A percentile compares a stretch with the other conserved stretches of the same genome.
Conservation (phyloP, 2,113 vertebrate genomes). For the Forbesichthys papilliferus region DNA sequence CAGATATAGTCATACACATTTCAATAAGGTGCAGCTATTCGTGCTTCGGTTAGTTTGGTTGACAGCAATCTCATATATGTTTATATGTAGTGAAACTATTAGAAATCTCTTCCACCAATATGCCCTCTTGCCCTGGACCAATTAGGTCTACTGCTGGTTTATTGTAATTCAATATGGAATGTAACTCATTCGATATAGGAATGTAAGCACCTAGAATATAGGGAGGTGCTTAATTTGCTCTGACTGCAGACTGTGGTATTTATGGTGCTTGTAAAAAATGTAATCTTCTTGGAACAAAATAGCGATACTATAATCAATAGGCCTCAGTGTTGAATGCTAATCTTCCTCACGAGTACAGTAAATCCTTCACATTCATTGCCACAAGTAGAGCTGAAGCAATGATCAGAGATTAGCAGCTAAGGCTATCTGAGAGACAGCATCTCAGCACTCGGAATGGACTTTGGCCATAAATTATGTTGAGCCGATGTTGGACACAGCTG, state of each 20-base stretch:
- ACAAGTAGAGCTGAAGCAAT: slow-evolving; percentile 26
- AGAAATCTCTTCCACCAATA: too few species aligned
- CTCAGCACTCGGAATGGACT: slow-evolving; percentile 22
- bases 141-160: not conserved
- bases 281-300: slow-evolving; percentile 45
- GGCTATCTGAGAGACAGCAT: slow-evolving; percentile 19
- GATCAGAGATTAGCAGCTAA: slow-evolving; percentile 61
- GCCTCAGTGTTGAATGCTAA: slow-evolving; percentile 65
- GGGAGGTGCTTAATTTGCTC: too few species aligned
- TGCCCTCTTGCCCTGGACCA: not conserved
- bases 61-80: too few species aligned
- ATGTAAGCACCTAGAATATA: too few species aligned
- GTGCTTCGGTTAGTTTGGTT: too few species aligned
- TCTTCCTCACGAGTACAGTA: slow-evolving; percentile 69
- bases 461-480: slow-evolving; percentile 42
- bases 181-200: too few species aligned
- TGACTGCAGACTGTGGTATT: slow-evolving; percentile 10
- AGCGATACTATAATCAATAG: slow-evolving; percentile 55
- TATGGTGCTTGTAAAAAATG: slow-evolving; percentile 16
- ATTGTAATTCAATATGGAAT: slow-evolving; percentile 2
- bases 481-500: slow-evolving; percentile 15
- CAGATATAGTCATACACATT: not conserved
- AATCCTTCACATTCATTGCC: slow-evolving; percentile 55
- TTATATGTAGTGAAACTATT: too few species aligned
- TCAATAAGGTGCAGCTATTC: too few species aligned